Conservation (phyloP, 2,888 invertebrate species). For the Hesperia comma region DNA sequence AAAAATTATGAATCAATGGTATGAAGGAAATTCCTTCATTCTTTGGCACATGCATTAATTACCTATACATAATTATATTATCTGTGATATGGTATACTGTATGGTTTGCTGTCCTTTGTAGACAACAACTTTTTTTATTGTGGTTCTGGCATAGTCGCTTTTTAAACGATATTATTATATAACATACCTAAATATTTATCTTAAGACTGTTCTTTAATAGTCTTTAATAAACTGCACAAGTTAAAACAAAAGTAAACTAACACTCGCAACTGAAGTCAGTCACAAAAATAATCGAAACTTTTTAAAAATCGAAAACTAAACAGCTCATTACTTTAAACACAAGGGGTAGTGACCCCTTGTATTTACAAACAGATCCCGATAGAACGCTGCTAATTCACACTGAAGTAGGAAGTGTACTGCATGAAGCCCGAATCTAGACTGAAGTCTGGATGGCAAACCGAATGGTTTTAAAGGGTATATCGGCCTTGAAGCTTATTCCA, state of each 20-base stretch:
- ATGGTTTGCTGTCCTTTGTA: neutral
- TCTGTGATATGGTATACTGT: neutral
- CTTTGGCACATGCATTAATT: too few relatives aligned
- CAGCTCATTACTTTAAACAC: slow-evolving; percentile 46
- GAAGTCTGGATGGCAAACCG: slow-evolving; percentile 74
- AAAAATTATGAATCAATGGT: neutral
- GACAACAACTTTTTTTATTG: neutral
- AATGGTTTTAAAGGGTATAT: slow-evolving; percentile 75
- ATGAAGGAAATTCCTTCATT: neutral
- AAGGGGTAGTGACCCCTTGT: slow-evolving; percentile 64
- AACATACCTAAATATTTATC: neutral
- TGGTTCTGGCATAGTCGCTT: neutral
- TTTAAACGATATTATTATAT: neutral
- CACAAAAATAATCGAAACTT: slow-evolving; percentile 11
- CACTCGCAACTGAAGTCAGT: neutral
- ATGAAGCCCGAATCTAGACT: slow-evolving; percentile 75
- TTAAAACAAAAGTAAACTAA: neutral
- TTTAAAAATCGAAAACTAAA: slow-evolving; percentile 30
- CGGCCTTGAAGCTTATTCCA: slow-evolving; percentile 75
- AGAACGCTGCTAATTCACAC: slow-evolving; percentile 46
- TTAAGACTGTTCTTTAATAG: neutral
- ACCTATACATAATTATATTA: neutral
- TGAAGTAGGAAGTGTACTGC: slow-evolving; percentile 64
- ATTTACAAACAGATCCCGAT: slow-evolving; percentile 69
- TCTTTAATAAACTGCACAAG: neutral